Evolutionary conservation across 92 coral and sea anemone genomes (phyloP), one percentile per base, ranked within the genome.

Genomic region (Montipora capitata): DNA sequence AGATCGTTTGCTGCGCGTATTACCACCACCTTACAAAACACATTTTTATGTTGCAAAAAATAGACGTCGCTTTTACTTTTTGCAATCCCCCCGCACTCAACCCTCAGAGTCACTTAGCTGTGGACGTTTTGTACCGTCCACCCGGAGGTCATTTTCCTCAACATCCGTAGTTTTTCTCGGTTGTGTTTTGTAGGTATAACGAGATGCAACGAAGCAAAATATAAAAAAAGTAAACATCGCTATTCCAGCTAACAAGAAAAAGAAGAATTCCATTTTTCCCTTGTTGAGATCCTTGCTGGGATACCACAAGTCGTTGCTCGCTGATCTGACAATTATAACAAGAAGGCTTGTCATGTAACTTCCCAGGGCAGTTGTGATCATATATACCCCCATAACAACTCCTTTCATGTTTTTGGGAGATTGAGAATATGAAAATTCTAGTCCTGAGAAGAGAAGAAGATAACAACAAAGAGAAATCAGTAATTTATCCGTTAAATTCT

Each of bases 351-450:
- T 87, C 2, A 85, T 62, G 72, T 94, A 97, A 71, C 56, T 90
- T 18, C 97, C 98, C 20, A 97, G 76, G 14, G 95, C 98, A 27
- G 88, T 75, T 4, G 98, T 91, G 13, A 96, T 92, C 40, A 94
- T 77, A 64, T 87, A 97, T 8, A 81, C 48, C 2, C 99, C 99
- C 99, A 97, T 94, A 3, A 97, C 89, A 38, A 95, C 84, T 43
- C 98, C 99, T 84, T 97, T 96, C 43, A 95, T 91, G 49, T 87
- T 72, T 40, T 88, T 57, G 3, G 99, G 98, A 45, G 99, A 91
- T 68, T 97, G 97, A 3, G 96, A 88, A 81, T 97, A 95, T 6
- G 98, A 97, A 54, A 97, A 92, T 85, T 97, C 99, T 52, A 95
- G 90, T 14, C 99, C 98, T 96, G 79, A 2, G 35, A 17, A 48